These are phyloP conservation scores for Drosophila ironensis DNA, from an alignment of 1,140 invertebrate genomes.

Conservation along the genomic window DNA sequence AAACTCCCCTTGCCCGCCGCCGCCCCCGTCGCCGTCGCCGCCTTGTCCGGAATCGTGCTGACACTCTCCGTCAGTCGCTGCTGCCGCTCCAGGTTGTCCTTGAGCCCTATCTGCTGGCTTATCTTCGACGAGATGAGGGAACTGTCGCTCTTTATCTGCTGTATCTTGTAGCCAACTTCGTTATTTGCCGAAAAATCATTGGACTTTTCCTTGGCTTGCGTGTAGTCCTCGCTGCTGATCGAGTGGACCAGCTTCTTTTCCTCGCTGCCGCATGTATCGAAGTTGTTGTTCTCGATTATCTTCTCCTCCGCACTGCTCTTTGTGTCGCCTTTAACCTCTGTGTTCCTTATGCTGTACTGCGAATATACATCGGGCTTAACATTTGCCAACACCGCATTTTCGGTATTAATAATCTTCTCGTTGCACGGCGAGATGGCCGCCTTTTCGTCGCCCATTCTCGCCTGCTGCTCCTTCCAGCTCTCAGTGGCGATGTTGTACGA, in stretches of 20 bases:
- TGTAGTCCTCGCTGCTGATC: conserved; percentile 65
- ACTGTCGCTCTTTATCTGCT: conserved; percentile 76
- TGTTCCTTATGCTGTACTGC: background rate
- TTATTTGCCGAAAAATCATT: conserved; percentile 26
- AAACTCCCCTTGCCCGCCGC: conserved; percentile 11
- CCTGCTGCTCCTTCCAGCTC: conserved; percentile 10
- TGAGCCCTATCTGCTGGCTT: conserved; percentile 70
- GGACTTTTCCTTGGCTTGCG: conserved; percentile 42
- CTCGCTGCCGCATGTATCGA: conserved; percentile 21
- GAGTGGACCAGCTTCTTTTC: conserved; percentile 63
- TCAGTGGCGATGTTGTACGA: conserved; percentile 7
- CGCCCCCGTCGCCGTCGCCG: conserved; percentile 2
- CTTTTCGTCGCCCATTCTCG: conserved; percentile 1
- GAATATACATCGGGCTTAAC: background rate
- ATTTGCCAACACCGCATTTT: background rate
- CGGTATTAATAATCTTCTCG: conserved; percentile 6
- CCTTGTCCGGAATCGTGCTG: conserved; percentile 26
- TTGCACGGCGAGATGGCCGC: background rate
- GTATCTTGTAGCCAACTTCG: conserved; percentile 67
- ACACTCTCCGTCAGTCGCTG: conserved; percentile 29
- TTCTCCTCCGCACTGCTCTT: conserved; percentile 9
- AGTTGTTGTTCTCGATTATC: conserved; percentile 27
- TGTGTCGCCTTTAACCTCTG: conserved; percentile 3
- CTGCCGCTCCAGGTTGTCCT: conserved; percentile 62
- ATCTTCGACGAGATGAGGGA: conserved; percentile 65